Evolutionary conservation across 2,888 invertebrate species (phyloP), one percentile per base, ranked within the genome.

Genomic region (Altica lythri): DNA sequence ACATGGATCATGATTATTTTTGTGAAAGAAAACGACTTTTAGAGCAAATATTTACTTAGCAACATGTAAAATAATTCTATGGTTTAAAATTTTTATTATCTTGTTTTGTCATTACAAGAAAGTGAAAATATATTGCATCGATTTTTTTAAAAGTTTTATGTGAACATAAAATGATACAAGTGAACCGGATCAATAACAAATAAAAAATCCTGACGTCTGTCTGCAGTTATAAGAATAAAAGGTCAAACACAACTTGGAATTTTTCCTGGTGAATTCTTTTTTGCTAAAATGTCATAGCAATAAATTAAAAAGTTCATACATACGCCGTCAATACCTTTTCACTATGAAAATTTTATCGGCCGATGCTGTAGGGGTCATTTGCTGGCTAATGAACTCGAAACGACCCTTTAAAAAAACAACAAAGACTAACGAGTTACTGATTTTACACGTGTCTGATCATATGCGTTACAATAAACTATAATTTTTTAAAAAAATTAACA

Each of bases 361-460:
- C 55, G 57, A 53, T 53, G n/a, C n/a, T n/a, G n/a, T n/a, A 50
- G 47, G 66, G 64, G 57, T 56, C 65, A 62, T 66, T 66, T 63
- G 62, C 55, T 54, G 53, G 56, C 56, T 66, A 66, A 66, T 66
- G 66, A 66, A 64, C 46, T 63, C 62, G 59, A 65, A 62, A 55
- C 13, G 38, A 10, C 14, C 16, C 10, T 19, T 12, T 12, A 42
- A 42, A 42, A 40, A 27, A 25, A 37, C 10, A 37, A 37, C 10
- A 14, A 13, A 17, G 37, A 17, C 37, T 10, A 19, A 10, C 10
- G 37, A 19, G 18, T n/a, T n/a, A n/a, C n/a, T n/a, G n/a, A n/a
- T n/a, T n/a, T n/a, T n/a, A n/a, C n/a, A n/a, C n/a, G n/a, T n/a
- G n/a, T n/a, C n/a, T n/a, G n/a, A n/a, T n/a, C n/a, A n/a, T n/a